Conservation (phyloP, 2,113 vertebrate genomes). For the Oriolus oriolus region DNA sequence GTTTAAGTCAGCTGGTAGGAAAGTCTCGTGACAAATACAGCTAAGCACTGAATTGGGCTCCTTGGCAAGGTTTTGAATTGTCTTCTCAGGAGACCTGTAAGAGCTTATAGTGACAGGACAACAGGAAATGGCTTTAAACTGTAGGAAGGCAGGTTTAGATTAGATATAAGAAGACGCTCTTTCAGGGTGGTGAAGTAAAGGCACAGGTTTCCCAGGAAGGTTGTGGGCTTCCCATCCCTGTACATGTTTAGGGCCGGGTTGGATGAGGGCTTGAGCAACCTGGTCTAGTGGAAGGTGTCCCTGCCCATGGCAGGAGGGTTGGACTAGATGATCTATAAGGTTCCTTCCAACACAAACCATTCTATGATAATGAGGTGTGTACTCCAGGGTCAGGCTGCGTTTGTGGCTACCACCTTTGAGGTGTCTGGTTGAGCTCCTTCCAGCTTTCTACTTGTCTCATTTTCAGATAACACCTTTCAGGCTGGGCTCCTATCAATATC, state of each 20-base stretch:
- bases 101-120: background rate
- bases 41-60: background rate
- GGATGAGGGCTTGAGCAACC: background rate
- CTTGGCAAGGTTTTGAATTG: background rate
- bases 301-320: background rate
- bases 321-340: background rate
- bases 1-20: background rate
- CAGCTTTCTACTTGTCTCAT: background rate
- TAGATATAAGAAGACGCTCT: background rate
- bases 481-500: background rate
- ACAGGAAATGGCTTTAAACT: background rate
- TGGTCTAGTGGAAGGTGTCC: background rate
- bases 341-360: background rate
- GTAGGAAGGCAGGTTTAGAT: background rate
- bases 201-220: background rate
- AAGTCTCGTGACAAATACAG: background rate
- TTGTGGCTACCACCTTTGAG: background rate
- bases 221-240: background rate
- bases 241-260: background rate
- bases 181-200: background rate
- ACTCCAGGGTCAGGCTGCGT: background rate
- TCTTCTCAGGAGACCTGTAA: background rate
- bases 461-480: background rate
- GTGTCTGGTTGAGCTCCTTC: background rate
- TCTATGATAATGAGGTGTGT: rapidly evolving